phyloP scores from a whole-genome alignment of 2,113 vertebrate species.

The Progne subis region DNA sequence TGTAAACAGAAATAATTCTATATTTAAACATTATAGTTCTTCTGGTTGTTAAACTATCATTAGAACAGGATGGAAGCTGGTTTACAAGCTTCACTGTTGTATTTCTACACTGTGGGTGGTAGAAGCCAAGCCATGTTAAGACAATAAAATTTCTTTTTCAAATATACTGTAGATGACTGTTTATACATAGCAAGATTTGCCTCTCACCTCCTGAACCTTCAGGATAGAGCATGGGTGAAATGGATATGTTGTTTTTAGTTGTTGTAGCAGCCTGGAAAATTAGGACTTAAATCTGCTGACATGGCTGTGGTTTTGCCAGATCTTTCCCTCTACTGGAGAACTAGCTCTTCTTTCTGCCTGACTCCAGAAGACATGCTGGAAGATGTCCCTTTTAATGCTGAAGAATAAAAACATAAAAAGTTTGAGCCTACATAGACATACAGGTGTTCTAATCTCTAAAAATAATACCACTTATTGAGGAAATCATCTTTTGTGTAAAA shows the following conservation, averaged over 20 bases:
- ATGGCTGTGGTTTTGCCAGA: not conserved
- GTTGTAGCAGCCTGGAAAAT: constrained; percentile 31
- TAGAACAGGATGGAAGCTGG: constrained; percentile 53
- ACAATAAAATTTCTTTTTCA: constrained; percentile 68
- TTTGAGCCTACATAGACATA: not conserved
- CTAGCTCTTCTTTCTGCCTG: not conserved
- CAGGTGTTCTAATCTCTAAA: not conserved
- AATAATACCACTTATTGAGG: not conserved
- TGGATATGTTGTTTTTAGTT: constrained; percentile 38
- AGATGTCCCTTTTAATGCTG: not conserved
- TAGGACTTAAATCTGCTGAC: constrained; percentile 8
- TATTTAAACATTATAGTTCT: constrained; percentile 60
- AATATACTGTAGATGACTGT: constrained; percentile 60
- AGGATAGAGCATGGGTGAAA: constrained; percentile 20
- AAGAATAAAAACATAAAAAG: not conserved
- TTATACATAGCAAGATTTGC: constrained; percentile 52
- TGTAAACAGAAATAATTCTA: constrained; percentile 67
- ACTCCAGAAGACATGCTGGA: not conserved
- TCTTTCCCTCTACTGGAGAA: not conserved
- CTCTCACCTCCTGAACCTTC: constrained; percentile 61
- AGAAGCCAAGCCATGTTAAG: constrained; percentile 58
- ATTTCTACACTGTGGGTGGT: constrained; percentile 61
- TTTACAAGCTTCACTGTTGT: constrained; percentile 47
- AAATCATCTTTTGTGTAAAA: not conserved
- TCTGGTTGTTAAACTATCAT: constrained; percentile 64